phyloP scores from a whole-genome alignment of 2,888 invertebrate genomes.

The Agrochola macilenta region DNA sequence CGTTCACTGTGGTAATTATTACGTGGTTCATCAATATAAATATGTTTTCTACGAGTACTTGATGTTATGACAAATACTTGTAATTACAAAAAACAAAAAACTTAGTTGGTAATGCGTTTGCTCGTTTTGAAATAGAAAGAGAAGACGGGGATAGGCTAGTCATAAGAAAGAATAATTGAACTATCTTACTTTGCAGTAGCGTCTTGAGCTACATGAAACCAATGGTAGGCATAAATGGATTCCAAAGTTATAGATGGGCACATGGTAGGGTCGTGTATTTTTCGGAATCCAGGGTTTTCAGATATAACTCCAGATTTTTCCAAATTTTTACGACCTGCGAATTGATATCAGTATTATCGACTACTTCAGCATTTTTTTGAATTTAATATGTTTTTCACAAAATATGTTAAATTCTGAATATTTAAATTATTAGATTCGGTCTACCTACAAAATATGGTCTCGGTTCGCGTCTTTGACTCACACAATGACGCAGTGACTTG shows the following conservation, averaged over 20 bases:
- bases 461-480: not conserved
- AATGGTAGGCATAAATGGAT: slow-evolving; percentile 31
- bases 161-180: not conserved
- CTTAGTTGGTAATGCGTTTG: not conserved
- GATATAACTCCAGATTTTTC: slow-evolving; percentile 54
- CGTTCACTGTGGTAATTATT: no score
- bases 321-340: slow-evolving; percentile 60
- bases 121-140: not conserved
- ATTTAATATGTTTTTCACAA: not conserved
- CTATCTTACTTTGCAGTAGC: slow-evolving; percentile 51
- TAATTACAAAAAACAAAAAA: not conserved
- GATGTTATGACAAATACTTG: not conserved
- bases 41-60: no score
- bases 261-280: slow-evolving; percentile 50
- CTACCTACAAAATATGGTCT: not conserved
- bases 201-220: slow-evolving; percentile 41
- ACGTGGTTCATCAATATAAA: no score
- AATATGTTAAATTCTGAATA: not conserved
- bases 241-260: slow-evolving; percentile 57
- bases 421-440: not conserved
- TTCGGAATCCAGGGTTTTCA: slow-evolving; percentile 53
- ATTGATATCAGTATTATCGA: not conserved
- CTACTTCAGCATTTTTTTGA: not conserved
- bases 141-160: not conserved
- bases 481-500: no score